phyloP scores from a whole-genome alignment of 1,140 invertebrate species.

The Leptoteleia sp. region DNA sequence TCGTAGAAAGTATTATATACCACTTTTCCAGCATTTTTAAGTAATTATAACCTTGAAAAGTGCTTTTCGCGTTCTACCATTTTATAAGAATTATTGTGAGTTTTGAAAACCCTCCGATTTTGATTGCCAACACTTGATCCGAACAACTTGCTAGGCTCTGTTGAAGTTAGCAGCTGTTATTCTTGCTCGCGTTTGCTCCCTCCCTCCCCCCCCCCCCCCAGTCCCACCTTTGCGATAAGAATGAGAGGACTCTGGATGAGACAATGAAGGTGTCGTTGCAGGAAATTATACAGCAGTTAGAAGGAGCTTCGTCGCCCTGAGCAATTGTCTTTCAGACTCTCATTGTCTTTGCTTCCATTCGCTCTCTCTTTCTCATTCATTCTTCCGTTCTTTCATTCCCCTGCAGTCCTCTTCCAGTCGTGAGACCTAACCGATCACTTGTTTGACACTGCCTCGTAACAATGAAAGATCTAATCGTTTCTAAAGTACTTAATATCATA shows the following conservation, averaged over 20 bases:
- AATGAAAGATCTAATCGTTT: slow-evolving; percentile 82
- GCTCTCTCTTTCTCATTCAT: slow-evolving; percentile 60
- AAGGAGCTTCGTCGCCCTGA: slow-evolving; percentile 74
- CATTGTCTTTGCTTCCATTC: slow-evolving; percentile 75
- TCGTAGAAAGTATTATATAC: no score
- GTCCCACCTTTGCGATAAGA: slow-evolving; percentile 75
- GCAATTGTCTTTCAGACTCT: slow-evolving; percentile 79
- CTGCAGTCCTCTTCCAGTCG: slow-evolving; percentile 54
- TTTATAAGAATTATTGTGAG: slow-evolving; percentile 18
- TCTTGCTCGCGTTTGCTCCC: slow-evolving; percentile 55
- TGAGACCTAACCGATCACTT: slow-evolving; percentile 74
- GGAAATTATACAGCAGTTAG: slow-evolving; percentile 82
- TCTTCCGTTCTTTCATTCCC: slow-evolving; percentile 57
- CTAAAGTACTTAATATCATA: slow-evolving; percentile 82
- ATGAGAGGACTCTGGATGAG: slow-evolving; percentile 73
- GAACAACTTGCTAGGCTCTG: slow-evolving; percentile 40
- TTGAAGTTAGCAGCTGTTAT: slow-evolving; percentile 58
- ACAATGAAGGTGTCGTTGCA: slow-evolving; percentile 83
- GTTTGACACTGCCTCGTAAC: slow-evolving; percentile 78
- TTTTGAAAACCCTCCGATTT: slow-evolving; percentile 47
- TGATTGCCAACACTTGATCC: slow-evolving; percentile 57
- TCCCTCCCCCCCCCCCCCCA: no score
- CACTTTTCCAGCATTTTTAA: not conserved
- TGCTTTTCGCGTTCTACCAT: no score
- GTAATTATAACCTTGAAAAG: no score